Percentiles rank a stretch among this genome's conserved stretches.
phyloP scores from a whole-genome alignment of 2,797 vertebrate species.

The Anniella stebbinsi region DNA sequence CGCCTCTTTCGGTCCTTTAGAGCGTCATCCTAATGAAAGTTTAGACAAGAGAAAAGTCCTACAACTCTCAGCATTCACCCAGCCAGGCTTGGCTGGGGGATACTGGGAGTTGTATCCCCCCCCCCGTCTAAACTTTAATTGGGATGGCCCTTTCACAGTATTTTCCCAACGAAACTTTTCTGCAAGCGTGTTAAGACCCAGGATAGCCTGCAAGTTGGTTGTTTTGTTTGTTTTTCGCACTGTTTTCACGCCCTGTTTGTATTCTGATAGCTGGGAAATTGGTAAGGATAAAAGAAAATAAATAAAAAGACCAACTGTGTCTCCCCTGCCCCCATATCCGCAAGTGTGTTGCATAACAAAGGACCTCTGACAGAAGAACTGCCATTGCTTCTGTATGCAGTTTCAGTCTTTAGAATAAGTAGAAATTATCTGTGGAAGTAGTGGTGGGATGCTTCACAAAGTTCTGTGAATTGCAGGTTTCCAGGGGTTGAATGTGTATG shows the following conservation, averaged over 20 bases:
- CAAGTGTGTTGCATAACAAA: conserved; percentile 1
- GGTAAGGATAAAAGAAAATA: neutral
- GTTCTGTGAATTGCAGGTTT: neutral
- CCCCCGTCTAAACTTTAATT: too few species aligned
- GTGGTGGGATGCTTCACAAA: neutral
- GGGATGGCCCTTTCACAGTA: neutral
- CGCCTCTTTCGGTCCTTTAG: neutral
- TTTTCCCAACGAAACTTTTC: neutral
- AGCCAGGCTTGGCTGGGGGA: too few species aligned
- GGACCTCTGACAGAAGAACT: neutral
- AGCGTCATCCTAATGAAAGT: too few species aligned
- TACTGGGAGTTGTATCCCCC: too few species aligned
- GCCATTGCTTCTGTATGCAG: neutral
- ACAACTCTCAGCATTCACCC: too few species aligned
- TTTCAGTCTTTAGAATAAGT: neutral
- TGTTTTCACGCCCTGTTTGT: neutral
- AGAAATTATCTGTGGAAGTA: neutral
- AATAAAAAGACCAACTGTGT: too few species aligned
- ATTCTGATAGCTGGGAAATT: neutral
- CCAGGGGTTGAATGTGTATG: too few species aligned
- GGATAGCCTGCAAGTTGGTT: too few species aligned
- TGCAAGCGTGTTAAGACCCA: too few species aligned
- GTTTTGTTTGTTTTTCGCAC: too few species aligned
- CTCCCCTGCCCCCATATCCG: too few species aligned
- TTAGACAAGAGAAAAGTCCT: too few species aligned